Evolutionary conservation across 2,797 vertebrate species (phyloP), one percentile per base, ranked within the genome.

Genomic region (Sebastes minor): DNA sequence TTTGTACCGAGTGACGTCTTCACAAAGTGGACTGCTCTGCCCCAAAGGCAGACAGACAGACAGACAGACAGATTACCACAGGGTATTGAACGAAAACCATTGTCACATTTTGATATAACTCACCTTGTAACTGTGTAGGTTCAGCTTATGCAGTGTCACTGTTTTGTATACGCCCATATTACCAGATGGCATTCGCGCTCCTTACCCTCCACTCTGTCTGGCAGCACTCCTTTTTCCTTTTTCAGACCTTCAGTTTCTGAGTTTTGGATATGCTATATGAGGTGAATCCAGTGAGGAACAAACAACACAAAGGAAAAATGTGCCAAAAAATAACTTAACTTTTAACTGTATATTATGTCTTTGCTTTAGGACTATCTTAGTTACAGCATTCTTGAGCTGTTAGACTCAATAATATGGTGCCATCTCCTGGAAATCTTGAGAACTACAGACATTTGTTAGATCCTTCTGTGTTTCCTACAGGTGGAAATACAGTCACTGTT

Each of bases 381-480:
- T 94, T 94, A 86, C 90, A 92, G 92, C 93, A 83, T 91, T 94
- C 90, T 92, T 91, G 88, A 88, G 94, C 94, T 95, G 94, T 95
- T 95, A 91, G 91, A 95, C 90, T 93, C 91, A 95, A 95, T 94
- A 95, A 94, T 95, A 95, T 95, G 95, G 95, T 96, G 96, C 96
- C 95, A 95, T 95, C 94, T 96, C 95, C 96, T 96, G 96, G 94
- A 94, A 96, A 95, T 96, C 95, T 96, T 96, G 95, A 96, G 94
- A 95, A 96, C 89, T 94, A 93, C 93, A 94, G 90, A 95, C 88
- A 94, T 94, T 91, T 91, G 85, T 90, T 93, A 91, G 90, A 90
- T 93, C 79, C 78, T 92, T 85, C 87, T 91, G 86, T 91, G 86
- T 92, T 92, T 93, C 89, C 80, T 87, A 83, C 74, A 80, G 82